Conservation (phyloP, 2,113 vertebrate genomes). For the Marcusenius ussheri region DNA sequence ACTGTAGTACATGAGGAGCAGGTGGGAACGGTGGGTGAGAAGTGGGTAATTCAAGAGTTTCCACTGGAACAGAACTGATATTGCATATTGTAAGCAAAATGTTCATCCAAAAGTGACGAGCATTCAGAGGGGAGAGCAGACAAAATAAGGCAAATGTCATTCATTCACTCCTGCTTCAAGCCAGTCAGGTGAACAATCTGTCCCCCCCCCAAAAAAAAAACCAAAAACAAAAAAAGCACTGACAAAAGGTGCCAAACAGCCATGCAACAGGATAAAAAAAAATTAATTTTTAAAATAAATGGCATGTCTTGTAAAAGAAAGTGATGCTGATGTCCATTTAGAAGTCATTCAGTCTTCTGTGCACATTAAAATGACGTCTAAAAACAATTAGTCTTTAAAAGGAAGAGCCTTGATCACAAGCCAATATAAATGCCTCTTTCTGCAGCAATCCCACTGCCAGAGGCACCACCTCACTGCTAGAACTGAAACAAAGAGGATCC, state of each 20-base stretch:
- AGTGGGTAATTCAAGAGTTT: not conserved
- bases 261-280: not conserved
- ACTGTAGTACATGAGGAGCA: constrained; percentile 34
- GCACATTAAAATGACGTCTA: constrained; percentile 13
- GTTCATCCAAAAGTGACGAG: constrained; percentile 46
- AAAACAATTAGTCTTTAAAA: constrained; percentile 11
- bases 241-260: not conserved
- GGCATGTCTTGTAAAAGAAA: not conserved
- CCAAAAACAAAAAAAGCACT: not conserved
- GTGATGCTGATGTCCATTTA: constrained; percentile 20
- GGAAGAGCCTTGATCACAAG: constrained; percentile 30
- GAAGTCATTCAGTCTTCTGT: constrained; percentile 21
- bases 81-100: constrained; percentile 33
- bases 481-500: constrained; percentile 21
- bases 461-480: not conserved
- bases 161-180: not conserved
- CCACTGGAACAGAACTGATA: constrained; percentile 11
- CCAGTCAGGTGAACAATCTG: not conserved
- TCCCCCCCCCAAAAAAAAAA: not conserved
- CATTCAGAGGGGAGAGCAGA: constrained; percentile 30
- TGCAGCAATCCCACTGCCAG: not conserved
- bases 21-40: constrained; percentile 1
- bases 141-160: constrained; percentile 63
- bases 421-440: not conserved
- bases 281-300: not conserved